Conservation (phyloP, 35 echinoderm and acorn worm genomes). For the Anneissia japonica region DNA sequence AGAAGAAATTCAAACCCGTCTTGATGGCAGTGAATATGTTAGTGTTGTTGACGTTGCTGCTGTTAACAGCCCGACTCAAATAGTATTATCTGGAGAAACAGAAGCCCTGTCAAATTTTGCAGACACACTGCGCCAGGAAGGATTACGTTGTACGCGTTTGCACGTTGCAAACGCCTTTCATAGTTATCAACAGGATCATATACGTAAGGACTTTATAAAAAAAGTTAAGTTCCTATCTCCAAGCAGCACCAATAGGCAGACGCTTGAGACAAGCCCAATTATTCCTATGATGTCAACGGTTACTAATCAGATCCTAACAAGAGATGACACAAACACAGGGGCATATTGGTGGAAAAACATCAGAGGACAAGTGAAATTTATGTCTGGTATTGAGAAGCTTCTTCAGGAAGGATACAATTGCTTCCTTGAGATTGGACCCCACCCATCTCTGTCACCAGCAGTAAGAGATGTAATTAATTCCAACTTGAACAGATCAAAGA, state of each 20-base stretch:
- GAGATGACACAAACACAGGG: conserved; percentile 51
- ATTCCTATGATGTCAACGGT: conserved; percentile 92
- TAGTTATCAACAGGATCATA: conserved; percentile 90
- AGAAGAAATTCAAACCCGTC: conserved; percentile 57
- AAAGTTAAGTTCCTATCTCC: conserved; percentile 61
- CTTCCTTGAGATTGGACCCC: conserved; percentile 84
- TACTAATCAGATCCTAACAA: conserved; percentile 55
- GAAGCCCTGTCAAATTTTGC: conserved; percentile 59
- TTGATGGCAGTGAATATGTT: conserved; percentile 79
- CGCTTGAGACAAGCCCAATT: conserved; percentile 31
- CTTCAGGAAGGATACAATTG: conserved; percentile 75
- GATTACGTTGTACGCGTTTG: conserved; percentile 63
- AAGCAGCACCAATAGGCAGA: conserved; percentile 16
- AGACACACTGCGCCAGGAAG: conserved; percentile 49
- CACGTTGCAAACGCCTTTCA: conserved; percentile 95
- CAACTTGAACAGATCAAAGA: conserved; percentile 20
- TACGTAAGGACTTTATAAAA: conserved; percentile 75
- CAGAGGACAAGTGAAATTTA: conserved; percentile 69
- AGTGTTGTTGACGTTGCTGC: conserved; percentile 87
- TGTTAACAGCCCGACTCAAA: conserved; percentile 87
- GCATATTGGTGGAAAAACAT: conserved; percentile 97
- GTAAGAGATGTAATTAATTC: conserved; percentile 66
- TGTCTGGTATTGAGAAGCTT: conserved; percentile 60
- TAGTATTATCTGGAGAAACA: conserved; percentile 88
- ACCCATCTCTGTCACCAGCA: conserved; percentile 74